A percentile compares a stretch with the other conserved stretches of the same genome.
These are phyloP conservation scores for Heliconius cydno DNA, from an alignment of 2,888 invertebrate genomes.

Conservation along the genomic window DNA sequence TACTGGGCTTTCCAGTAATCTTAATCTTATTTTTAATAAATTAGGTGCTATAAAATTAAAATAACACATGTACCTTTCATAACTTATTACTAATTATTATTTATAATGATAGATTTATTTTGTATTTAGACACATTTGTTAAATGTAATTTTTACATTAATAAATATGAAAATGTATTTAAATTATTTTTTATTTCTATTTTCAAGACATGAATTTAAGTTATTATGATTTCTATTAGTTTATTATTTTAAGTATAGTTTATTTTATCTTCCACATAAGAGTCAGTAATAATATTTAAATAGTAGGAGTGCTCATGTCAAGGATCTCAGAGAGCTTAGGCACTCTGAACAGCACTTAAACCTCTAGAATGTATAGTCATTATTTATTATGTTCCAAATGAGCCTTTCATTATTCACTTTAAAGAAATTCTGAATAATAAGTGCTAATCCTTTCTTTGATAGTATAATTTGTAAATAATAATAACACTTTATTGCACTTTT, in stretches of 20 bases:
- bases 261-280: no score
- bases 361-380: no score
- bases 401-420: no score
- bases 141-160: constrained; percentile 13
- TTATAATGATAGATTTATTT: constrained; percentile 3
- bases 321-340: no score
- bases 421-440: no score
- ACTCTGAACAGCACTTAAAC: no score
- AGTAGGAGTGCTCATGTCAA: no score
- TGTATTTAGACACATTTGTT: constrained; percentile 13
- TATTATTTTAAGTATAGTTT: background rate
- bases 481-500: no score
- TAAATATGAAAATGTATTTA: background rate
- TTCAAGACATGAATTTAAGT: background rate
- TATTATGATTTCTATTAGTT: background rate
- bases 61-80: constrained; percentile 33
- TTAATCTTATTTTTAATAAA: constrained; percentile 4
- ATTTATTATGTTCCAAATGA: no score
- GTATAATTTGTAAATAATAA: no score
- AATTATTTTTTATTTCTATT: background rate
- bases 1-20: background rate
- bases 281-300: no score
- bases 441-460: no score
- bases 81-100: constrained; percentile 27
- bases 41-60: constrained; percentile 23